Percentiles rank a stretch among this genome's conserved stretches.
phyloP scores from a whole-genome alignment of 2,888 invertebrate genomes.

The Petrolisthes manimaculis region DNA sequence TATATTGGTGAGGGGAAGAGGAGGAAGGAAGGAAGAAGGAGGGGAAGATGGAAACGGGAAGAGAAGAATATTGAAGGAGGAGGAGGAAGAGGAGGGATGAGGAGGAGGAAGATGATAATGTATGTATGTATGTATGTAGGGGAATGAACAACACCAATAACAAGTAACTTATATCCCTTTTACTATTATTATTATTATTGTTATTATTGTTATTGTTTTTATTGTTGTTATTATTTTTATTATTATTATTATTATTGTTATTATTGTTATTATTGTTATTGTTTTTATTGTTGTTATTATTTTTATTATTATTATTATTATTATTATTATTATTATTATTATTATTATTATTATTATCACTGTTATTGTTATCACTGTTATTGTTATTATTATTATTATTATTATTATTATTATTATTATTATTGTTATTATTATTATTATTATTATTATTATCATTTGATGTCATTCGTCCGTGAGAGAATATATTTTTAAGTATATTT shows the following conservation, averaged over 20 bases:
- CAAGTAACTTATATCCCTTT: neutral
- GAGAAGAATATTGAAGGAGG: neutral
- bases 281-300: neutral
- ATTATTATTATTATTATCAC: neutral
- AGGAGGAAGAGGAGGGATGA: neutral
- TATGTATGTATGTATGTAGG: neutral
- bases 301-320: neutral
- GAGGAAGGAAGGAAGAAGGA: neutral
- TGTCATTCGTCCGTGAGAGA: neutral
- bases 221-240: neutral
- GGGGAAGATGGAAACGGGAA: neutral
- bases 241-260: neutral
- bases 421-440: conserved; percentile 6
- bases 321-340: neutral
- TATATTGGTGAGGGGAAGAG: neutral
- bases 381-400: conserved; percentile 9
- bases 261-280: neutral
- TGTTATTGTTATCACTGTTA: neutral
- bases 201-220: neutral
- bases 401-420: conserved; percentile 8
- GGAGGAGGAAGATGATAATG: neutral
- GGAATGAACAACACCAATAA: neutral
- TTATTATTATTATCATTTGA: neutral
- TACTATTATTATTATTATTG: conserved; percentile 5
- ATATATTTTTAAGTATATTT: neutral